Base-by-base conservation (phyloP, 2,888 invertebrate genomes). In the Tineola bisselliella region DNA sequence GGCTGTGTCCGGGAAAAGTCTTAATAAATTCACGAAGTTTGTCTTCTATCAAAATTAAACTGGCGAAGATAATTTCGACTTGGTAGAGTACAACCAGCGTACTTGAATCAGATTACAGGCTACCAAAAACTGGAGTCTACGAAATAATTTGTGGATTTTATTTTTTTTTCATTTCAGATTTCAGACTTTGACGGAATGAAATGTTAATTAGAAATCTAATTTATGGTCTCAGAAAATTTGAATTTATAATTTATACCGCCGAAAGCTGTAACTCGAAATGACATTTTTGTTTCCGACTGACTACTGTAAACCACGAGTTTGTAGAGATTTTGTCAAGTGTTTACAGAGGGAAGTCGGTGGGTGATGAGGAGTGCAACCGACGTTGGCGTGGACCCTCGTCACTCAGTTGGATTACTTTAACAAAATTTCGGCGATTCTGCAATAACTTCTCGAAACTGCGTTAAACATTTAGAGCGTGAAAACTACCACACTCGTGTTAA, bases 21-120 rank as follows among this genome's bases (percentile, higher is more conserved):
- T 66, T 65, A 67, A 67, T 67, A 65, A 68, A 70, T 68, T 69
- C 67, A 64, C 62, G 66, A 70, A 70, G 63, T 70, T 70, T 63
- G 62, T 61, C 63, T 62, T 64, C 61, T 60, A 61, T 61, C 58
- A 64, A 59, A 66, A 66, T 62, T 63, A 63, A 65, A 66, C 64
- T 61, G 56, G n/a, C 56, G 18, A 66, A 64, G 66, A 63, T 63
- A 56, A 61, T 62, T 61, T 62, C 25, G n/a, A 1, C 10, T 38
- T 10, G 38, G 38, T 38, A 38, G 6, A 38, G 38, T n/a, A 38
- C 3, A 38, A 38, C 10, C 38, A 38, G 38, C n/a, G 38, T 38
- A 38, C 38, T 38, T 38, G 38, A 10, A 38, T 12, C 38, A 38
- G 38, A 38, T 38, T 38, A 38, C 38, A 38, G 38, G 3, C 38